phyloP scores from a whole-genome alignment of 2,888 invertebrate genomes.

The Hirudinaria manillensis region DNA sequence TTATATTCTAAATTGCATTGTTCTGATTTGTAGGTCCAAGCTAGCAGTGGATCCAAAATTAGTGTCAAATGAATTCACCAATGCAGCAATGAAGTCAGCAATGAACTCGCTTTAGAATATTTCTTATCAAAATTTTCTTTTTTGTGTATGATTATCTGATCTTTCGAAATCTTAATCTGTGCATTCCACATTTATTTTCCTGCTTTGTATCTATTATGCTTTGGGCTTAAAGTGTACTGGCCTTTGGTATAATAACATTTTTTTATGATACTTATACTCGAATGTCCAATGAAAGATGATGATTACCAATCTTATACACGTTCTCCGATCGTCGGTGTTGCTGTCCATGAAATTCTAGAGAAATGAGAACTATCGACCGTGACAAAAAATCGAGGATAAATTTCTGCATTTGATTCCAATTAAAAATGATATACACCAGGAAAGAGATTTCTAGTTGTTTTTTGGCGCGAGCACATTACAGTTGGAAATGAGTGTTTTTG shows the following conservation, averaged over 20 bases:
- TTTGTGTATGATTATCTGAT: background rate
- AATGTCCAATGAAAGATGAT: no score
- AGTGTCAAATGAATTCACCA: slow-evolving; percentile 35
- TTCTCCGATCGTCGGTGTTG: no score
- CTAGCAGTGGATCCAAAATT: slow-evolving; percentile 39
- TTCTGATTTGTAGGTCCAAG: slow-evolving; percentile 33
- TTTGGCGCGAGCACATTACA: background rate
- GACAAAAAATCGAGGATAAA: background rate
- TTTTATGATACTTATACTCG: background rate
- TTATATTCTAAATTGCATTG: background rate
- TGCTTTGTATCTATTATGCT: background rate
- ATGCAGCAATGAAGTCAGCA: background rate
- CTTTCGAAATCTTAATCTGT: background rate
- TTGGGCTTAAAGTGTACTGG: no score
- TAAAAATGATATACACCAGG: background rate
- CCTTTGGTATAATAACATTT: background rate
- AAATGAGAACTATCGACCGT: background rate
- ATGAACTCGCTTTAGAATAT: background rate
- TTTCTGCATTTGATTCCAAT: background rate
- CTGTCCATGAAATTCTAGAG: background rate
- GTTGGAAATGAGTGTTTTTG: slow-evolving; percentile 6
- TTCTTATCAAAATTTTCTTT: background rate
- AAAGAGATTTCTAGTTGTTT: background rate
- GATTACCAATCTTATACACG: no score
- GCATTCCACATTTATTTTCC: no score